These are phyloP conservation scores for Cassiopea andromeda DNA, from an alignment of 30 jellyfish, hydroid and myxozoan species.

Conservation along the genomic window DNA sequence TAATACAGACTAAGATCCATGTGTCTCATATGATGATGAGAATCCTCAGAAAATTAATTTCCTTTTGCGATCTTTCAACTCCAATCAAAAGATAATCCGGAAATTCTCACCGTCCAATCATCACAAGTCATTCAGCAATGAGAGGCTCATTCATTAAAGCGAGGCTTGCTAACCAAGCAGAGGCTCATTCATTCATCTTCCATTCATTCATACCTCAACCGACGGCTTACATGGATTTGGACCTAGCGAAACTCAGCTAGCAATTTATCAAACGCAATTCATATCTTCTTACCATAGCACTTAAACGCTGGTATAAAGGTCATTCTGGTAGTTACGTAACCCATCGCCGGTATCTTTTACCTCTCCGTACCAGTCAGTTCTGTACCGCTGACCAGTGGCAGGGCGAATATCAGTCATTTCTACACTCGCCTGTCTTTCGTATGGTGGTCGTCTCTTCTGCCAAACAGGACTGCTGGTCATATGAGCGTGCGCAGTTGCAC, in stretches of 20 bases:
- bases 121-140: no score
- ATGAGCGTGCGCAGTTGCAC: slow-evolving; percentile 23
- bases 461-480: slow-evolving; percentile 50
- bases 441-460: slow-evolving; percentile 65
- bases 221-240: background rate
- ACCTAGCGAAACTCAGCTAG: background rate
- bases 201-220: no score
- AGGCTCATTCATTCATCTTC: no score
- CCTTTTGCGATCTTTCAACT: no score
- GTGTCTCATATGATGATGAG: no score
- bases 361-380: slow-evolving; percentile 68
- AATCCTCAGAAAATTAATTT: no score
- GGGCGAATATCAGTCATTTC: slow-evolving; percentile 58
- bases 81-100: no score
- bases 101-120: no score
- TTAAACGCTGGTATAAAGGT: slow-evolving; percentile 52
- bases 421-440: slow-evolving; percentile 52
- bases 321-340: slow-evolving; percentile 43
- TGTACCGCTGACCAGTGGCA: slow-evolving; percentile 49
- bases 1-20: no score
- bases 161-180: no score
- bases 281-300: background rate
- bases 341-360: slow-evolving; percentile 71
- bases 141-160: no score
- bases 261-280: background rate